These are phyloP conservation scores for Tauraco erythrolophus DNA, from an alignment of 2,113 vertebrate species.

Conservation along the genomic window DNA sequence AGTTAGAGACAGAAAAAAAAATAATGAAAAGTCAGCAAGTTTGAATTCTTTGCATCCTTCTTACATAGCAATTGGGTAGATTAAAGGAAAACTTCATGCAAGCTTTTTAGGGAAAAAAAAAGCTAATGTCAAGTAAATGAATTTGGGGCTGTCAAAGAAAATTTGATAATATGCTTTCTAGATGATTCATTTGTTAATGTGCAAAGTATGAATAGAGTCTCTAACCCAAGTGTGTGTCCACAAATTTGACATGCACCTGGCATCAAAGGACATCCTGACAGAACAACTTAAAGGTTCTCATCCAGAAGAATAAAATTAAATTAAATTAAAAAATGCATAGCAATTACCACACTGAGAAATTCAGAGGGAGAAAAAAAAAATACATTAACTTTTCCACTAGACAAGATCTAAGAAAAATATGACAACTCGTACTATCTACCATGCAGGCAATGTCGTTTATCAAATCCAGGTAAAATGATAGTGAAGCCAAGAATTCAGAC, in stretches of 20 bases:
- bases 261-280: constrained; percentile 58
- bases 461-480: constrained; percentile 52
- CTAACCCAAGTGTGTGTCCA: constrained; percentile 41
- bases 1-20: background rate
- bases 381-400: constrained; percentile 45
- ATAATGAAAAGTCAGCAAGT: background rate
- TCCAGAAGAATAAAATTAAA: constrained; percentile 53
- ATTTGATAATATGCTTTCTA: constrained; percentile 69
- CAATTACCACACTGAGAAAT: constrained; percentile 58
- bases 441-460: constrained; percentile 16
- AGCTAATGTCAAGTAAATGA: constrained; percentile 61
- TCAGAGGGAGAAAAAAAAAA: constrained; percentile 31
- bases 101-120: background rate
- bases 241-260: constrained; percentile 59
- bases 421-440: constrained; percentile 3
- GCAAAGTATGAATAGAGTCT: constrained; percentile 47
- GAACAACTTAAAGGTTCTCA: constrained; percentile 43
- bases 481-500: constrained; percentile 6
- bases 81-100: constrained; percentile 18
- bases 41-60: background rate
- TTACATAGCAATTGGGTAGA: constrained; percentile 1
- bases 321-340: constrained; percentile 36
- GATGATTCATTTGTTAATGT: constrained; percentile 67
- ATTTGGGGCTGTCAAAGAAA: constrained; percentile 58
- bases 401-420: constrained; percentile 58